A percentile compares a stretch with the other conserved stretches of the same genome.
These are phyloP conservation scores for Acrocyrtus sp. DNA, from an alignment of 2,888 invertebrate species.

Conservation along the genomic window DNA sequence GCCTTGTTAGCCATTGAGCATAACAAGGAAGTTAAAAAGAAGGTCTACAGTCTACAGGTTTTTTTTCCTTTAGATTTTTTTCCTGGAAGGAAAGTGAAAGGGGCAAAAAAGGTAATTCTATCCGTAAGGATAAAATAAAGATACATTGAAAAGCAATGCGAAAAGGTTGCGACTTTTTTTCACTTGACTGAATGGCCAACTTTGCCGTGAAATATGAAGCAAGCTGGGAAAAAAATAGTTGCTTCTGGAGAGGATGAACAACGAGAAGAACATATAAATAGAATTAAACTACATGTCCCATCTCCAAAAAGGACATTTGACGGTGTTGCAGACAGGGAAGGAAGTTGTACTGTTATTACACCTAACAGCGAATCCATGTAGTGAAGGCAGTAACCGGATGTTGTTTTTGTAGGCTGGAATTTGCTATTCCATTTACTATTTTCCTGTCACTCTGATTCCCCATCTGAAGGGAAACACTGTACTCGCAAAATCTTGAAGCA, in stretches of 20 bases:
- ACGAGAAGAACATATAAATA: constrained; percentile 1
- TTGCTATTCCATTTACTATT: background rate
- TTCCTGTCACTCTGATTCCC: background rate
- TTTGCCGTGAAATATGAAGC: constrained; percentile 27
- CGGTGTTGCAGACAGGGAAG: constrained; percentile 22
- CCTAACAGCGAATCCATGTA: background rate
- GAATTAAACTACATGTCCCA: background rate
- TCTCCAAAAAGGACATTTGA: background rate
- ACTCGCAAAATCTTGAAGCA: background rate
- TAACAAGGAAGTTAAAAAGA: constrained; percentile 13
- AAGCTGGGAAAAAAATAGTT: background rate
- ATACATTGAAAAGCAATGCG: background rate
- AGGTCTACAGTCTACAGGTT: constrained; percentile 28
- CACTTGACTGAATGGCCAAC: constrained; percentile 28
- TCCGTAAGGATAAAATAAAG: background rate
- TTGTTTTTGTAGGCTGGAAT: constrained; percentile 23
- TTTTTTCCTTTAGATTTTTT: no score
- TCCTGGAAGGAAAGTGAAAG: background rate
- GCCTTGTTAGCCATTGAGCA: background rate
- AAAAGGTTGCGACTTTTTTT: constrained; percentile 35
- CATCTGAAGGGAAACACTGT: background rate
- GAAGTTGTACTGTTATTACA: constrained; percentile 19
- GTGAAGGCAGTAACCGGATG: constrained; percentile 41
- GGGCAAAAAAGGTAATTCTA: background rate
- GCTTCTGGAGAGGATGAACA: background rate